Evolutionary conservation across 2,888 invertebrate species (phyloP), one percentile per base, ranked within the genome.

Genomic region (Dicranocentrus wangi): DNA sequence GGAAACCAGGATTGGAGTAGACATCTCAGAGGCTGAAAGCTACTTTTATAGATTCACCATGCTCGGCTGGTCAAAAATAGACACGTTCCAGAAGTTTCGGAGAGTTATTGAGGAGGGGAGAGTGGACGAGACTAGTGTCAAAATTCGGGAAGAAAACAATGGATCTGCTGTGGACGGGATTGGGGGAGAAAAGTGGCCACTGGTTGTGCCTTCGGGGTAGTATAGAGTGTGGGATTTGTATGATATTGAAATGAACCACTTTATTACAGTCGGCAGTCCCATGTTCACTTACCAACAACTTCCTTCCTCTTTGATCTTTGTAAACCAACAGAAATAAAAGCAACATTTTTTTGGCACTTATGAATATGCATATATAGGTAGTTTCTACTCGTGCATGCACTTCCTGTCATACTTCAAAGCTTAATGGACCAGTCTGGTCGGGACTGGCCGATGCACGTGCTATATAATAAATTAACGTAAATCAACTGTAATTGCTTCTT

Each of bases 31-130:
- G 43, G 15, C 39, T 1, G 42, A 66, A 43, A 43, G 21, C 47
- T 25, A 66, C 25, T 66, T 66, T 23, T 66, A 43, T n/a, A 39
- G 43, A 43, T 66, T 43, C 25, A 66, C 7, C 7, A 39, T 43
- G 43, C 39, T 66, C n/a, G 66, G 66, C 1, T 66, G 66, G 66
- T 66, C 43, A 25, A 66, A 43, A 43, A 66, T 66, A 43, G 66
- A 66, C 23, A 66, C 21, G 13, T 66, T 21, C n/a, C 15, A 43
- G 17, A 66, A 66, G 23, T 66, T 23, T 23, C 43, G 2, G 1
- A 3, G 43, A n/a, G 66, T 66, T 23, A 66, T 66, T 5, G 23
- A 43, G 13, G 23, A 66, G 21, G 66, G 66, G 10, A 39, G 43
- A 43, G 55, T 55, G 25, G 25, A 55, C 2, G 55, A 55, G 7